Evolutionary conservation across 2,113 vertebrate species (phyloP), one percentile per base, ranked within the genome.

Genomic region (Chionomys nivalis): DNA sequence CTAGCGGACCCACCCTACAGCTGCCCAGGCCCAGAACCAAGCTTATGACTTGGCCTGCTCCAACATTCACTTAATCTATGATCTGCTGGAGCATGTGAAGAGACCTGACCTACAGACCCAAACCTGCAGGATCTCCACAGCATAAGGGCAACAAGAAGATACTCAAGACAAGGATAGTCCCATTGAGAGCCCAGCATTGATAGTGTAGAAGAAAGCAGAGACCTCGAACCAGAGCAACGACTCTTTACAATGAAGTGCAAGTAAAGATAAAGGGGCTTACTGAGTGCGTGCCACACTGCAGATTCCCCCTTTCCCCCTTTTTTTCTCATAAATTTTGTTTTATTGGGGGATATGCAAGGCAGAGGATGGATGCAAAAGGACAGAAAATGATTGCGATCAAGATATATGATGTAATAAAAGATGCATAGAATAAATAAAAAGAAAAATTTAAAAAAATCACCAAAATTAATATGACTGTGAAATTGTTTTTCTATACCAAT

Each of bases 341-440:
- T 68, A 68, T 68, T 36, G 7, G 36, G 1, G 7, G 0, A 14
- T 36, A 36, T 7, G 33, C 14, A 36, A 7, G 5, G 5, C 1
- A 0, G 14, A 70, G 13, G 31, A 5, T 70, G 33, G 14, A 36
- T 36, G 13, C 6, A 7, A 70, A 70, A 70, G 33, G 68, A 36
- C 6, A 17, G 68, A 16, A 36, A n/a, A 36, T 17, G 33, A 70
- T 17, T 70, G 68, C 5, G 16, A 70, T n/a, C 33, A 70, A 70
- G 68, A 70, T 36, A 70, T 0, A 70, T n/a, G 68, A 70, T 70
- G 14, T 0, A 55, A 55, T 70, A 36, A 70, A 70, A 36, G 33
- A 70, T 36, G 31, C 16, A 70, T 17, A 68, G 31, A 68, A 68
- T 68, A 68, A 66, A 66, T 31, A 31, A 68, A 33, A 5, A 33